These are phyloP conservation scores for Meloidogyne chitwoodi DNA, from an alignment of 1,140 invertebrate species.

Conservation along the genomic window DNA sequence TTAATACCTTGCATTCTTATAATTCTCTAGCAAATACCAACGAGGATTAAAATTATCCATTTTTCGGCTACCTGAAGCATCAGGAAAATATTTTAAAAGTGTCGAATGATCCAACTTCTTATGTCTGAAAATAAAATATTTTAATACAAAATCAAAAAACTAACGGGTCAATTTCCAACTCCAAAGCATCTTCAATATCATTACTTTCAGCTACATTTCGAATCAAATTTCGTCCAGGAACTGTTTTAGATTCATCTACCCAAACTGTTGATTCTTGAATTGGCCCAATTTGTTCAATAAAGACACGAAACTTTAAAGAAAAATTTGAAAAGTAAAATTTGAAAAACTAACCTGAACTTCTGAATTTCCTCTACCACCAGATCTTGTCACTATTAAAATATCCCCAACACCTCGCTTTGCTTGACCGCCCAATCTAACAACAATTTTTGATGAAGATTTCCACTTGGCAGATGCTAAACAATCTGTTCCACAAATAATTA, in stretches of 20 bases:
- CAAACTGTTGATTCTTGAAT: conserved; percentile 97
- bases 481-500: conserved; percentile 90
- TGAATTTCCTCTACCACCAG: conserved; percentile 75
- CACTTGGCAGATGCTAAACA: conserved; percentile 91
- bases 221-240: conserved; percentile 73
- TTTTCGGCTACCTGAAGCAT: conserved; percentile 79
- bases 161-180: conserved; percentile 85
- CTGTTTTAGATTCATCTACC: conserved; percentile 81
- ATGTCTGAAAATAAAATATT: conserved; percentile 25
- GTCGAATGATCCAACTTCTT: conserved; percentile 29
- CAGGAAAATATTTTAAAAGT: conserved; percentile 81
- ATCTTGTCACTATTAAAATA: conserved; percentile 83
- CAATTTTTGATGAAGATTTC: conserved; percentile 93
- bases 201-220: conserved; percentile 76
- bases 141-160: conserved; percentile 56
- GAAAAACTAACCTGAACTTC: conserved; percentile 52
- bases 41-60: conserved; percentile 87
- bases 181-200: conserved; percentile 77
- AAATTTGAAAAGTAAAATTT: conserved; percentile 71
- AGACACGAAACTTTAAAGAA: conserved; percentile 70
- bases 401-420: conserved; percentile 84
- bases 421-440: conserved; percentile 79
- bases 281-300: conserved; percentile 64
- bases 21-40: conserved; percentile 93
- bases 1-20: conserved; percentile 66